Percentiles rank a stretch among this genome's conserved stretches.
Evolutionary conservation across 2,113 vertebrate species (phyloP).

Genomic region (Cyprinodon brontotheroides): DNA sequence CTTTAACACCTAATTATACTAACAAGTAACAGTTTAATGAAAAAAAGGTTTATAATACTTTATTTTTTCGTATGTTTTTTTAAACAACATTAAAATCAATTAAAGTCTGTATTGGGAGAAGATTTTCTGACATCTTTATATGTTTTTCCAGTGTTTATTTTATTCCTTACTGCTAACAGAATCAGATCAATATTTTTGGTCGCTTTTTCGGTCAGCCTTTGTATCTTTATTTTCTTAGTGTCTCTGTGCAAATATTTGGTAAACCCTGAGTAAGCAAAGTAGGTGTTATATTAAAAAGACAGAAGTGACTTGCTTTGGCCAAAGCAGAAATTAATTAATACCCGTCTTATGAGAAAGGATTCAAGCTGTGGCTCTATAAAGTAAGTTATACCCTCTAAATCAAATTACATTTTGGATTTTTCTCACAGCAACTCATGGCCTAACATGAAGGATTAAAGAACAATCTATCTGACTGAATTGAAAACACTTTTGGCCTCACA

Average conservation of each 20-base stretch:
- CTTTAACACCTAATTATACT: too few species aligned
- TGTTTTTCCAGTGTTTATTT: too few species aligned
- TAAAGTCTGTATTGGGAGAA: neutral
- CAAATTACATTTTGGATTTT: constrained; percentile 23
- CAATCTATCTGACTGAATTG: neutral
- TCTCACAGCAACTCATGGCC: neutral
- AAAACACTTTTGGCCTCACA: neutral
- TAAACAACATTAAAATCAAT: neutral
- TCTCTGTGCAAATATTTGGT: neutral
- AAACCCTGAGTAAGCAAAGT: neutral
- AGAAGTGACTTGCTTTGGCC: neutral
- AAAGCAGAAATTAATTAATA: constrained; percentile 4
- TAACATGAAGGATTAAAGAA: neutral
- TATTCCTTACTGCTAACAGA: neutral
- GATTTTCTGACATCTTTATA: neutral
- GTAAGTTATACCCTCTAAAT: neutral
- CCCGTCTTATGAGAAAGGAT: constrained; percentile 7
- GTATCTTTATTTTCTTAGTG: neutral
- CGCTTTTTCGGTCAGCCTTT: neutral
- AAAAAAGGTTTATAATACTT: too few species aligned
- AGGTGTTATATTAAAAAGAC: too few species aligned
- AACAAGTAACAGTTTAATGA: neutral
- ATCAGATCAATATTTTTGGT: neutral
- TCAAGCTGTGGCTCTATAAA: constrained; percentile 16
- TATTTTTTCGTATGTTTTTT: neutral